Evolutionary conservation across 2,113 vertebrate species (phyloP), one percentile per base, ranked within the genome.

Genomic region (Chloroceryle aenea): DNA sequence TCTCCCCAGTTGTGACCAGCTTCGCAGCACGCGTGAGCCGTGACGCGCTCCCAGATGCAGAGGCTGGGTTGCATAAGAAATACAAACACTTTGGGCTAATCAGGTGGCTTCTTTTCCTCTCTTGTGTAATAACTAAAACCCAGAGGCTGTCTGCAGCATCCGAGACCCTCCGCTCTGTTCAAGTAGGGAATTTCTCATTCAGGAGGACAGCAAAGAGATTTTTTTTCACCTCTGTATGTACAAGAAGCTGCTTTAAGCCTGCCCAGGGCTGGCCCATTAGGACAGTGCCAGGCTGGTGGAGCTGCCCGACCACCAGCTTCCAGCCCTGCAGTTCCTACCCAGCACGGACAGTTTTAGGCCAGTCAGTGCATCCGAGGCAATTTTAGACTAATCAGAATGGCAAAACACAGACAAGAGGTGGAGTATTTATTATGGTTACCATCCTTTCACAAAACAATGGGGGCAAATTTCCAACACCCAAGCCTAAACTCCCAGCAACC

Each of bases 1-100:
- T 26, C 71, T 75, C 47, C 71, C 52, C 20, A 1, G 4, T 30
- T 38, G 40, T 53, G 36, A n/a, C 12, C 78, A 29, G 79, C 43
- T 53, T 19, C 12, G 58, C 1, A 63, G 62, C 52, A 26, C 0
- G 0, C 3, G 58, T 3, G 52, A 52, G 64, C 56, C 2, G 0
- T 1, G 62, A 14, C 5, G 58, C 2, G 21, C 14, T 25, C 6
- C 2, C 6, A 30, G 75, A 15, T 0, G 0, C 38, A 42, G 15
- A 40, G 42, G 14, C 20, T 45, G 67, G 34, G 32, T 2, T 61
- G 59, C 30, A 55, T 22, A 5, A 75, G 38, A 42, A 90, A 48
- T 27, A 71, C 47, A 26, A 47, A 62, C 2, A 1, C 30, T 22
- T 66, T 52, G 29, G 52, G 29, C 36, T 68, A 15, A 64, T 43